These are phyloP conservation scores for Panthera leo DNA, from an alignment of 2,113 vertebrate genomes.

Conservation along the genomic window DNA sequence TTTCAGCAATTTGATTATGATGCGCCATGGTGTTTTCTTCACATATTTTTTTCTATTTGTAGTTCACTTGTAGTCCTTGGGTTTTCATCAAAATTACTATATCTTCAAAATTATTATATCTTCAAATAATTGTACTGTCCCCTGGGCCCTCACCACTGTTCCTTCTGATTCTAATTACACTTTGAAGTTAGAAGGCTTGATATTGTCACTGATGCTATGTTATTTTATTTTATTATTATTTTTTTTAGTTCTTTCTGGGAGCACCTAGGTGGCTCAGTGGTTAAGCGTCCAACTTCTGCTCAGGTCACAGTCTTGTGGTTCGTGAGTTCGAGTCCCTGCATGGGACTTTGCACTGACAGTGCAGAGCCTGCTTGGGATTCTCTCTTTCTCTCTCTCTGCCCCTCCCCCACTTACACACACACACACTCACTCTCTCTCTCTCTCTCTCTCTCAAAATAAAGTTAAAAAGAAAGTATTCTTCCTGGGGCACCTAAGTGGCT, in stretches of 20 bases:
- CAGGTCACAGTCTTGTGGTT: no score
- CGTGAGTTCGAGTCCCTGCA: no score
- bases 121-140: neutral
- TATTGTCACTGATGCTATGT: neutral
- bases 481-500: no score
- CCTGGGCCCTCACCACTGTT: neutral
- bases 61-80: neutral
- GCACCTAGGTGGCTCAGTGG: no score
- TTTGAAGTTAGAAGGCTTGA: neutral
- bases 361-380: no score
- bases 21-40: neutral
- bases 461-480: no score
- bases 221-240: neutral
- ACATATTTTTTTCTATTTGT: neutral
- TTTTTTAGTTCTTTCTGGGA: neutral
- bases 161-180: neutral
- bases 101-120: neutral
- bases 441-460: no score
- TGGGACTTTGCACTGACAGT: no score
- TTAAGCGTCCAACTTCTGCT: no score
- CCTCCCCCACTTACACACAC: no score
- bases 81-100: neutral
- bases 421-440: no score
- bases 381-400: no score
- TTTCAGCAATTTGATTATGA: neutral